Evolutionary conservation across 30 jellyfish, hydroid and myxozoan species (phyloP).

Genomic region (Chrysaora quinquecirrha): DNA sequence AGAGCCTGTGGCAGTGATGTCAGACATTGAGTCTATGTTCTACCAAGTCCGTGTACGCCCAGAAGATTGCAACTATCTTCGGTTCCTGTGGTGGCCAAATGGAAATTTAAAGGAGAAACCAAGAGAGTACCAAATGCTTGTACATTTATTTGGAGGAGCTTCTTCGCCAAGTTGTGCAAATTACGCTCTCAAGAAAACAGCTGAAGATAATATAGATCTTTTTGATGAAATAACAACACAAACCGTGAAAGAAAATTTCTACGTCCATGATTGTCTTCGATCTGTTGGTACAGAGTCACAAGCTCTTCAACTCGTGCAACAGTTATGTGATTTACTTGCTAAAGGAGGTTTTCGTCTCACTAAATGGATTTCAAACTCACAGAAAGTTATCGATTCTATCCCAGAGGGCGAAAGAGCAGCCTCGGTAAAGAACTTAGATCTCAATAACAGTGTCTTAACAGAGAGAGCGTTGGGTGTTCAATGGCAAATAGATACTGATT

Average conservation of each 20-base stretch:
- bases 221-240: not conserved
- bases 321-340: slow-evolving; percentile 2
- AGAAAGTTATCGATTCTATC: slow-evolving; percentile 3
- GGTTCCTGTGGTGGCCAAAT: too few species aligned
- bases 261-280: slow-evolving; percentile 25
- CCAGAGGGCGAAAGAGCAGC: slow-evolving; percentile 40
- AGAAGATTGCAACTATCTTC: too few species aligned
- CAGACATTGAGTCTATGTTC: too few species aligned
- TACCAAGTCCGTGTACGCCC: slow-evolving; percentile 29
- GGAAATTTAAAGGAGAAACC: slow-evolving; percentile 29
- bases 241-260: slow-evolving; percentile 12
- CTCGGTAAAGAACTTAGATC: slow-evolving; percentile 10
- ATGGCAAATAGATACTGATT: slow-evolving; percentile 5
- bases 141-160: slow-evolving; percentile 38
- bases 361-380: slow-evolving; percentile 9
- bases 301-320: slow-evolving; percentile 2
- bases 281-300: not conserved
- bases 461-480: slow-evolving; percentile 35
- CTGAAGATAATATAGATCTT: not conserved
- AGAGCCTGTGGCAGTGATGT: too few species aligned
- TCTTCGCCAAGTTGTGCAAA: slow-evolving; percentile 24
- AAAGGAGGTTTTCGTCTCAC: slow-evolving; percentile 41
- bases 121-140: slow-evolving; percentile 17
- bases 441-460: not conserved
- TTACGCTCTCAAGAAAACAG: slow-evolving; percentile 33